Evolutionary conservation across 2,888 invertebrate genomes (phyloP).

Genomic region (Reticulitermes lucifugus): DNA sequence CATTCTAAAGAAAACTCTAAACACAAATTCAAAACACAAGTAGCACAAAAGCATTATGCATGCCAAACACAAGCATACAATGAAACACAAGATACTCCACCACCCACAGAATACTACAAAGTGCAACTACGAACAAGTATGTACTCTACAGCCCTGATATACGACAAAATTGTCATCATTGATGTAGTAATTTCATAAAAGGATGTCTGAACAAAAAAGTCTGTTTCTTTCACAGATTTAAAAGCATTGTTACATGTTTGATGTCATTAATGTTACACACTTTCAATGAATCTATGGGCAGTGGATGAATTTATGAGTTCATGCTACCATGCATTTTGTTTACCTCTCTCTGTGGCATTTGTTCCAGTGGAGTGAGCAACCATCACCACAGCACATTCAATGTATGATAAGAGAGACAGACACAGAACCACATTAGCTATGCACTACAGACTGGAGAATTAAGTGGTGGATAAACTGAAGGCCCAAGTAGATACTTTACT

Average conservation of each 20-base stretch:
- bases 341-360: conserved; percentile 58
- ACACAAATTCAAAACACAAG: no score
- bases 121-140: neutral
- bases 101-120: neutral
- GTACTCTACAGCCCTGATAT: neutral
- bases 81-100: neutral
- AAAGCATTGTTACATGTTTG: neutral
- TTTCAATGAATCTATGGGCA: neutral
- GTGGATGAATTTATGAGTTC: neutral
- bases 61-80: neutral
- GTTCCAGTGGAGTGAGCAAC: conserved; percentile 50
- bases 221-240: neutral
- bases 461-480: neutral
- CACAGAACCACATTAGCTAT: conserved; percentile 24
- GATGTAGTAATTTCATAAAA: no score
- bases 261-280: neutral
- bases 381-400: conserved; percentile 25
- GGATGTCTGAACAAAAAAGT: no score
- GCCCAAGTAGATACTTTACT: neutral
- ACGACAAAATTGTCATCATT: no score
- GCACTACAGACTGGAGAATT: neutral
- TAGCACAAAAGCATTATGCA: no score
- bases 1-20: no score
- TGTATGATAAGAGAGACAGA: conserved; percentile 40
- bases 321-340: conserved; percentile 29